phyloP scores from a whole-genome alignment of 1,140 invertebrate species.

The Venturia canescens region DNA sequence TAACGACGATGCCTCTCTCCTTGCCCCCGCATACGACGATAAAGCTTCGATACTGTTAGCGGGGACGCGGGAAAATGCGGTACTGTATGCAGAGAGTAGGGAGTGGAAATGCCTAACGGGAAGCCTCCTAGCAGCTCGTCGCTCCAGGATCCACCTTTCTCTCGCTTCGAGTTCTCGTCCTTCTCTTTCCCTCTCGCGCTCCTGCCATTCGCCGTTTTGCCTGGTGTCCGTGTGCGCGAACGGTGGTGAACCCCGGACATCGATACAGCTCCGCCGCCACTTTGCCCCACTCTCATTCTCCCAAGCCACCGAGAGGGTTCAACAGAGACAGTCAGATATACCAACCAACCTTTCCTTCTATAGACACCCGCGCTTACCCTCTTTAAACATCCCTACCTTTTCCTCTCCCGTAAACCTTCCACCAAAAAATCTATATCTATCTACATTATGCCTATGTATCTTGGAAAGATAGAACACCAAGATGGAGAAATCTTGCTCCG shows the following conservation, averaged over 20 bases:
- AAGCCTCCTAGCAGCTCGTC: constrained; percentile 15
- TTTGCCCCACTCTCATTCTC: constrained; percentile 40
- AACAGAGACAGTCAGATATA: constrained; percentile 34
- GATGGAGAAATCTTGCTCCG: constrained; percentile 4
- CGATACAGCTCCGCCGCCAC: constrained; percentile 56
- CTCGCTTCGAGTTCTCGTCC: neutral
- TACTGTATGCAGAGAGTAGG: constrained; percentile 15
- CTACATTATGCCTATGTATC: neutral
- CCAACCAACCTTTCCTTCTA: constrained; percentile 1
- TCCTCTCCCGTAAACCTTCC: neutral
- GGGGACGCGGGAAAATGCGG: constrained; percentile 18
- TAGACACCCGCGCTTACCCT: constrained; percentile 8
- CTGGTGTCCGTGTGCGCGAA: constrained; percentile 41
- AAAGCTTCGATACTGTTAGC: constrained; percentile 24
- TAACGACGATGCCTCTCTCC: constrained; percentile 31
- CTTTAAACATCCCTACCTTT: constrained; percentile 11
- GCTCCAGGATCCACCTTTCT: constrained; percentile 7
- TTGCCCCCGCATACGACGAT: constrained; percentile 18
- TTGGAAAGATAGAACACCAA: neutral
- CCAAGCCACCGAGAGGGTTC: constrained; percentile 18
- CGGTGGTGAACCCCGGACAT: constrained; percentile 57
- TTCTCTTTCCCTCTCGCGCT: constrained; percentile 22
- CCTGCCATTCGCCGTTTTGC: constrained; percentile 12
- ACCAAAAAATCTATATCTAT: constrained; percentile 12
- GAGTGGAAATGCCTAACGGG: constrained; percentile 30